phyloP scores from a whole-genome alignment of 1,140 invertebrate genomes.

The Bicyclus anynana region DNA sequence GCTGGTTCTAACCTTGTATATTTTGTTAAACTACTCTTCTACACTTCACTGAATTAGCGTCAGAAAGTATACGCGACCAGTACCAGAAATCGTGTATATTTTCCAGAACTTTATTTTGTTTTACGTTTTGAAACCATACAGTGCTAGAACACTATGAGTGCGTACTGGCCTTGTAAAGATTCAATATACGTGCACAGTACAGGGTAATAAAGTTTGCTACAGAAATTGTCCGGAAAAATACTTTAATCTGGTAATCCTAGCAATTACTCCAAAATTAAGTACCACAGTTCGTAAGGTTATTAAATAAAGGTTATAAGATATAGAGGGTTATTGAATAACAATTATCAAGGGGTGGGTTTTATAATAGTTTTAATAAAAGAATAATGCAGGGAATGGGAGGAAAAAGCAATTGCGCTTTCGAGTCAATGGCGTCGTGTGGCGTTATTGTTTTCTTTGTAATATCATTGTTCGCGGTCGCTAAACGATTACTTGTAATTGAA shows the following conservation, averaged over 20 bases:
- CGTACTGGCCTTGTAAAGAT: too few species aligned
- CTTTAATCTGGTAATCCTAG: background rate
- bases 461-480: constrained; percentile 6
- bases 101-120: too few species aligned
- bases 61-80: too few species aligned
- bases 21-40: too few species aligned
- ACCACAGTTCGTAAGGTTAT: constrained; percentile 7
- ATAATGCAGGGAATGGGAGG: constrained; percentile 44
- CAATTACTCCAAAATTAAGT: constrained; percentile 5
- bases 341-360: constrained; percentile 34
- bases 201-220: too few species aligned
- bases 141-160: too few species aligned
- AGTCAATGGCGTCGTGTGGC: constrained; percentile 31
- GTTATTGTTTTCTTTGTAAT: constrained; percentile 5
- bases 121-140: too few species aligned
- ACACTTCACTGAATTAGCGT: too few species aligned
- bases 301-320: constrained; percentile 11
- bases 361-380: constrained; percentile 28
- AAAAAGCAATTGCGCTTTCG: constrained; percentile 32
- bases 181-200: too few species aligned
- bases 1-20: too few species aligned
- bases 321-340: constrained; percentile 41
- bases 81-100: too few species aligned
- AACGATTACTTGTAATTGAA: constrained; percentile 11
- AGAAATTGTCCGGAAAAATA: background rate